phyloP scores from a whole-genome alignment of 2,113 vertebrate genomes.

The Onychorhynchus coronatus region DNA sequence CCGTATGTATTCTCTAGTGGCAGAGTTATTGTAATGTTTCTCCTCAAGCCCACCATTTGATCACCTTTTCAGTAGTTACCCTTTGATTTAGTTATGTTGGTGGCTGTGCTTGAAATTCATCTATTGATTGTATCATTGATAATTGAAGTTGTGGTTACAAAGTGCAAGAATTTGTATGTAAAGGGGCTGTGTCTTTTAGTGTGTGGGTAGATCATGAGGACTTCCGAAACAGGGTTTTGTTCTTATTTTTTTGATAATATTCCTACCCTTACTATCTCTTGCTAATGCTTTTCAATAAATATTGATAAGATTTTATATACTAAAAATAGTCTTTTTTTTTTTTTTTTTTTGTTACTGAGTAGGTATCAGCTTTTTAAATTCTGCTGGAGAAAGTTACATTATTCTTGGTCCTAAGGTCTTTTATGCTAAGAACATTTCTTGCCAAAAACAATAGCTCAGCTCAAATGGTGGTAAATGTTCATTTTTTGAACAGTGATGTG shows the following conservation, averaged over 20 bases:
- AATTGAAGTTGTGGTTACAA: background rate
- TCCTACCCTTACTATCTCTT: background rate
- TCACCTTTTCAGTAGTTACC: background rate
- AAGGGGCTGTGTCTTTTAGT: background rate
- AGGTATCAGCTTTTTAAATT: background rate
- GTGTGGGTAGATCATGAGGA: accelerated
- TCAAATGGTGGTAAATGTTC: background rate
- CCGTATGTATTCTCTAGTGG: background rate
- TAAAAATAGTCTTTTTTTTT: background rate
- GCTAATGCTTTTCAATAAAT: background rate
- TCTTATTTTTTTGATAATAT: background rate
- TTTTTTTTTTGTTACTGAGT: background rate
- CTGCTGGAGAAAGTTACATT: background rate
- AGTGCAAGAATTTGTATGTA: background rate
- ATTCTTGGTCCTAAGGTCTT: background rate
- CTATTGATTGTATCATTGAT: background rate
- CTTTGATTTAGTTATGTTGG: background rate
- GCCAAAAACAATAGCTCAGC: background rate
- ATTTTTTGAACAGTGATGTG: background rate
- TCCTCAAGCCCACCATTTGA: background rate
- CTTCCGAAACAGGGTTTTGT: background rate
- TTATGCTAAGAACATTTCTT: background rate
- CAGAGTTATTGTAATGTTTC: background rate
- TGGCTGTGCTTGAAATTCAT: background rate
- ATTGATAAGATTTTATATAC: background rate